Evolutionary conservation across 2,797 vertebrate species (phyloP).

Genomic region (Gambelia wislizenii): DNA sequence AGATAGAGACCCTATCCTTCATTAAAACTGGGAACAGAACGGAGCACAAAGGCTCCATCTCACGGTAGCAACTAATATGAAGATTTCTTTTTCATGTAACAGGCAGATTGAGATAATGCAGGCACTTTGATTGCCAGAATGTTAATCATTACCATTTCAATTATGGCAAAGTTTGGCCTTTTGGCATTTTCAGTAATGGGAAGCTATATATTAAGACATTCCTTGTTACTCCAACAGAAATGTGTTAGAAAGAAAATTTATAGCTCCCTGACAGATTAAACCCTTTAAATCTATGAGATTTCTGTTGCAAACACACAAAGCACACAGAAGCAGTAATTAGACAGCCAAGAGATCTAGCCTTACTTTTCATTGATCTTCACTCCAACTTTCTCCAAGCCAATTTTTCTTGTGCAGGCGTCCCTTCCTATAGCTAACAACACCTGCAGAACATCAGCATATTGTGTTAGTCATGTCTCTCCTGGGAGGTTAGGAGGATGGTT

Average conservation of each 20-base stretch:
- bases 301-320: not conserved
- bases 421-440: slow-evolving; percentile 85
- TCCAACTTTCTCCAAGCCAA: slow-evolving; percentile 84
- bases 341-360: slow-evolving; percentile 30
- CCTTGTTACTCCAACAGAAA: not conserved
- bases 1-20: not conserved
- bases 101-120: not conserved
- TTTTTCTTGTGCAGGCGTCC: slow-evolving; percentile 81
- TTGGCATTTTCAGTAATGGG: not conserved
- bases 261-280: not conserved
- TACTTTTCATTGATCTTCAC: slow-evolving; percentile 86
- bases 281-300: not conserved
- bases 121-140: not conserved
- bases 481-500: not conserved
- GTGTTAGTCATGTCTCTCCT: slow-evolving; percentile 19
- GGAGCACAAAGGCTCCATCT: not conserved
- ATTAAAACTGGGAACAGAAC: not conserved
- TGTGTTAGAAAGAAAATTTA: not conserved
- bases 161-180: not conserved
- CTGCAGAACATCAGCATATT: slow-evolving; percentile 70
- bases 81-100: not conserved
- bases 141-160: slow-evolving; percentile 44
- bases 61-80: not conserved
- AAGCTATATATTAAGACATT: not conserved
- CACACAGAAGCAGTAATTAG: not conserved